Conservation (phyloP, 2,113 vertebrate species). For the Pterophyllum scalare region DNA sequence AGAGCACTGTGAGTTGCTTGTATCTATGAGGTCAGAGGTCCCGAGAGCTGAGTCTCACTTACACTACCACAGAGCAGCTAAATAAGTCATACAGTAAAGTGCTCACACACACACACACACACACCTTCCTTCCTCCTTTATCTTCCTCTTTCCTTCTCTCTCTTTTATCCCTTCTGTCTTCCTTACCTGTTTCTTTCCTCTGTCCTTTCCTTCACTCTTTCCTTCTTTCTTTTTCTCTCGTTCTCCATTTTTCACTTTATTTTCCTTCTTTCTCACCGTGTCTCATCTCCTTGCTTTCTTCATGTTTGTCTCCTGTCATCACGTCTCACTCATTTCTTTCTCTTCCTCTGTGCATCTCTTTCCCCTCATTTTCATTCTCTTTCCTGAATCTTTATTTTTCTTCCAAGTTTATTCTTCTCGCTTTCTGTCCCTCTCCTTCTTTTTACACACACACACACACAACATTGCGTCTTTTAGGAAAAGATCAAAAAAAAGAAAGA, state of each 20-base stretch:
- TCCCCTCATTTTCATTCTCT: background rate
- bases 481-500: too few species aligned
- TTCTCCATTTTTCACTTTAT: background rate
- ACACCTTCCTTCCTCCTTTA: too few species aligned
- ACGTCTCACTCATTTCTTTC: background rate
- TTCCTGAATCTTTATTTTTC: background rate
- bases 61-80: background rate
- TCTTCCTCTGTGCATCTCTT: background rate
- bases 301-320: rapidly evolving
- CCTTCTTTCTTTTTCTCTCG: background rate
- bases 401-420: background rate
- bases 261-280: background rate
- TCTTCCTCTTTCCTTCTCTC: background rate
- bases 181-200: too few species aligned
- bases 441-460: background rate
- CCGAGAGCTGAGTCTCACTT: too few species aligned
- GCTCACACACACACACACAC: background rate
- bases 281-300: background rate
- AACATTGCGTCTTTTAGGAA: background rate
- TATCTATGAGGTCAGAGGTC: too few species aligned
- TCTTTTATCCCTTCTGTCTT: too few species aligned
- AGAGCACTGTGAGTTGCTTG: too few species aligned
- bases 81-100: background rate
- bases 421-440: background rate
- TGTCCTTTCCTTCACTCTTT: rapidly evolving